A percentile compares a stretch with the other conserved stretches of the same genome.
phyloP scores from a whole-genome alignment of 2,888 invertebrate species.

The Frankliniella intonsa region DNA sequence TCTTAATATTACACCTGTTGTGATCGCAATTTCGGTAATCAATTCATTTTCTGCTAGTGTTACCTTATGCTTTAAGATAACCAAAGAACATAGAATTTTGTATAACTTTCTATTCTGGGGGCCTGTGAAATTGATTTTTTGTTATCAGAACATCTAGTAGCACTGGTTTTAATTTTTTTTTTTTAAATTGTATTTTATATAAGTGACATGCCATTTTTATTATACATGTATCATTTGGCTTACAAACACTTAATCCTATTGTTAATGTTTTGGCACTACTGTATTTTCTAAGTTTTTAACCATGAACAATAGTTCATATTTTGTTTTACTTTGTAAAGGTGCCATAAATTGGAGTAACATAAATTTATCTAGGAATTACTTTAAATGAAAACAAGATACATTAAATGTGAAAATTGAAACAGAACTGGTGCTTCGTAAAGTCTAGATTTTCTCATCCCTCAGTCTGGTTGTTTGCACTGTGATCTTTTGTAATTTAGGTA shows the following conservation, averaged over 20 bases:
- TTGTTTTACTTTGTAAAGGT: background rate
- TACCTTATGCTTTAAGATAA: too few relatives aligned
- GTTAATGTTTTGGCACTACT: background rate
- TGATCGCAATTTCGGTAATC: background rate
- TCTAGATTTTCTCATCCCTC: background rate
- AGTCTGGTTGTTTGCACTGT: background rate
- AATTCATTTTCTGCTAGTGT: too few relatives aligned
- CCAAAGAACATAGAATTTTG: background rate
- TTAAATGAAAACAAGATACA: background rate
- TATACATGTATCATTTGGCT: background rate
- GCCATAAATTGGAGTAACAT: too few relatives aligned
- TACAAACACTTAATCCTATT: background rate
- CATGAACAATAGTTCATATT: background rate
- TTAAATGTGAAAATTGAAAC: background rate
- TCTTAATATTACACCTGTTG: background rate
- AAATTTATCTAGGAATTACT: too few relatives aligned
- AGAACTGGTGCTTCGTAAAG: background rate
- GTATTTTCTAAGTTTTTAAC: background rate
- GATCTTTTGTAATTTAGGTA: background rate
- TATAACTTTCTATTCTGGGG: background rate
- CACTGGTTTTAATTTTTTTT: background rate
- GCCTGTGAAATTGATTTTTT: background rate
- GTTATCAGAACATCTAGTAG: background rate
- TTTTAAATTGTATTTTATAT: background rate
- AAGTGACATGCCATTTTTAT: background rate